These are phyloP conservation scores for Daboia siamensis DNA, from an alignment of 2,113 vertebrate genomes.

Conservation along the genomic window DNA sequence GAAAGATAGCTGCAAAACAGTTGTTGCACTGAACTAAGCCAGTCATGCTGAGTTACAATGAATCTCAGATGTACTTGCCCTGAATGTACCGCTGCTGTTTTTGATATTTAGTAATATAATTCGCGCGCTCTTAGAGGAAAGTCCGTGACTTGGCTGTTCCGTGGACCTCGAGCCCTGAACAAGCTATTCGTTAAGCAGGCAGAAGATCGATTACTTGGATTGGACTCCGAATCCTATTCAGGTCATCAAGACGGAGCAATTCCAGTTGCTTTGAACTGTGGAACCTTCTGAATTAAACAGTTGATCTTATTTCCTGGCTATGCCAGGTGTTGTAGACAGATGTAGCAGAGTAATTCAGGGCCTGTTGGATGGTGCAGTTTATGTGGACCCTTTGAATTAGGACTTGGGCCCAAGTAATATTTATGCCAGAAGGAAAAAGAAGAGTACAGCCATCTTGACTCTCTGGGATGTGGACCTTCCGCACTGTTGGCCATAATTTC, in stretches of 20 bases:
- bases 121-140: no score
- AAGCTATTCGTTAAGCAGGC: background rate
- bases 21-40: no score
- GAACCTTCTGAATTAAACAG: no score
- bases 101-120: no score
- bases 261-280: no score
- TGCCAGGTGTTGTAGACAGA: background rate
- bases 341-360: background rate
- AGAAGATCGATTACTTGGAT: background rate
- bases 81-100: no score
- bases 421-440: background rate
- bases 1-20: no score
- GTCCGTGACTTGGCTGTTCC: background rate
- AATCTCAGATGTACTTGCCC: no score
- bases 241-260: background rate
- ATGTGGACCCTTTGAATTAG: no score
- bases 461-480: background rate
- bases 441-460: background rate
- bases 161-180: no score
- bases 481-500: background rate
- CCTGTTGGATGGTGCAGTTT: background rate
- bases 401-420: background rate
- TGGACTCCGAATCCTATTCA: background rate
- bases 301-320: no score
- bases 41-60: no score